Percentiles rank a stretch among this genome's conserved stretches.
Evolutionary conservation across 2,797 vertebrate species (phyloP).

Genomic region (Phalloptychus januarius): DNA sequence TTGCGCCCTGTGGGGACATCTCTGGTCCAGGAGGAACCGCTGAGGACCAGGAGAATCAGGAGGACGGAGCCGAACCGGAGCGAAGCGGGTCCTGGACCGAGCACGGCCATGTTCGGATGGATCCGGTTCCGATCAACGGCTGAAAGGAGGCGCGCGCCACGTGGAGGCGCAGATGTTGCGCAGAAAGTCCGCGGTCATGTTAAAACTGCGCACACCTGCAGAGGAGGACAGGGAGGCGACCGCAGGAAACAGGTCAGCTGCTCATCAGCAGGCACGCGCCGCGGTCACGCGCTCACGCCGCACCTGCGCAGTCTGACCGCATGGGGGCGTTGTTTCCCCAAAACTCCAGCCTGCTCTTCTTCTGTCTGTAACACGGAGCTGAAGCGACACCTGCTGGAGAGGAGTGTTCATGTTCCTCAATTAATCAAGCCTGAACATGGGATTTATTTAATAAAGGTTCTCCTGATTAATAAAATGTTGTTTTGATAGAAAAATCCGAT

Average conservation of each 20-base stretch:
- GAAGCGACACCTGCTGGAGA: constrained; percentile 1
- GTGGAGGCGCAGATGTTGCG: constrained; percentile 50
- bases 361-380: neutral
- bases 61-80: constrained; percentile 3
- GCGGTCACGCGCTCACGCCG: neutral
- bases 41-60: constrained; percentile 28
- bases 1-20: constrained; percentile 18
- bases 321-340: neutral
- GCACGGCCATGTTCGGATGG: constrained; percentile 51
- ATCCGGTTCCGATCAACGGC: constrained; percentile 9
- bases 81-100: neutral
- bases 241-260: neutral
- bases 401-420: neutral
- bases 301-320: neutral
- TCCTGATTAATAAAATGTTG: neutral
- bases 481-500: neutral
- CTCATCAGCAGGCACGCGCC: neutral
- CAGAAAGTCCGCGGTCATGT: constrained; percentile 32
- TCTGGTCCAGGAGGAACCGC: constrained; percentile 24
- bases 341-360: neutral
- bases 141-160: constrained; percentile 27
- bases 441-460: neutral
- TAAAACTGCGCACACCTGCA: constrained; percentile 17
- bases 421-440: neutral
- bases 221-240: neutral